Evolutionary conservation across 2,797 vertebrate species (phyloP).

Genomic region (Aplochiton taeniatus): DNA sequence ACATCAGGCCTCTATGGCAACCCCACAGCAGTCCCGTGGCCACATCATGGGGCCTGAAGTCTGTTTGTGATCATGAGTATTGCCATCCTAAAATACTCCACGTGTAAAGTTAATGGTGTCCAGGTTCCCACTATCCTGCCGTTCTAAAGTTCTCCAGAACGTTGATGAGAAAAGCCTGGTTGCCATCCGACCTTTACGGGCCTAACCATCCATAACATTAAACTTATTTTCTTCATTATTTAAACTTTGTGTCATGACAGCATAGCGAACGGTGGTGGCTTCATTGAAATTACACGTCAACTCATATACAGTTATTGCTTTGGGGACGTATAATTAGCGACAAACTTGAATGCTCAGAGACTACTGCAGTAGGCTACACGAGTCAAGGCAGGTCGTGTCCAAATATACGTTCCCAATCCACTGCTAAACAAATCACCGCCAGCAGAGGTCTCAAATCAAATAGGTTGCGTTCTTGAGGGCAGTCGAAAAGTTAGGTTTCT

Average conservation of each 20-base stretch:
- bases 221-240: no score
- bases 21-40: slow-evolving; percentile 10
- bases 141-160: no score
- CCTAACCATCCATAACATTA: no score
- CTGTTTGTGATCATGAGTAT: background rate
- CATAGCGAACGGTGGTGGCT: no score
- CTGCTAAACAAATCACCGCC: slow-evolving; percentile 28
- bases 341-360: no score
- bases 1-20: background rate
- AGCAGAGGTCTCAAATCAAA: slow-evolving; percentile 51
- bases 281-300: no score
- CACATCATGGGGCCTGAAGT: background rate
- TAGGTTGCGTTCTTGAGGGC: slow-evolving; percentile 2
- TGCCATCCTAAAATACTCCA: background rate
- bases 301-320: no score
- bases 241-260: no score
- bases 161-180: no score
- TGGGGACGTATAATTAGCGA: no score
- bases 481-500: slow-evolving; percentile 38
- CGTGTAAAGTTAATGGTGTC: background rate
- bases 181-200: no score
- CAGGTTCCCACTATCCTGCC: background rate
- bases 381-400: background rate
- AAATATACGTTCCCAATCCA: background rate
- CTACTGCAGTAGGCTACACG: background rate